phyloP scores from a whole-genome alignment of 2,888 invertebrate species.

The Sclerodermus sp. region DNA sequence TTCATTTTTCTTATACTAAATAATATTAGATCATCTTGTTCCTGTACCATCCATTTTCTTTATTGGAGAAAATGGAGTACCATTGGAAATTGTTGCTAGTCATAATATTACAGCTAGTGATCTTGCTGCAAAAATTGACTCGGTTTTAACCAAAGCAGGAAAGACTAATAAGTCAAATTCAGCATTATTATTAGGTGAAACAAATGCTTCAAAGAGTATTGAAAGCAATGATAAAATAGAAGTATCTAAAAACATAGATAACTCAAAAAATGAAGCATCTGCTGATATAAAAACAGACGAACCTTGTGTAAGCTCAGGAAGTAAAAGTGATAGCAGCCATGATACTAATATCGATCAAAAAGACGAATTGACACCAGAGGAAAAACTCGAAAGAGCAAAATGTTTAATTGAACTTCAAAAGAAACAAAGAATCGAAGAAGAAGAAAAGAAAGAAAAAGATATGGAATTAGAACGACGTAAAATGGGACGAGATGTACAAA shows the following conservation, averaged over 20 bases:
- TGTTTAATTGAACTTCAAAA: slow-evolving; percentile 64
- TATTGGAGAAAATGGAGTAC: slow-evolving; percentile 79
- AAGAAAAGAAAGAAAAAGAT: slow-evolving; percentile 66
- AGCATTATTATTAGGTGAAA: slow-evolving; percentile 21
- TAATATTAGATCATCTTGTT: slow-evolving; percentile 68
- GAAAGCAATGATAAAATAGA: not conserved
- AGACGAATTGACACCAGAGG: slow-evolving; percentile 36
- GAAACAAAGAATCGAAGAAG: slow-evolving; percentile 66
- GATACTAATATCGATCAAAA: not conserved
- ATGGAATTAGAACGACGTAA: slow-evolving; percentile 74
- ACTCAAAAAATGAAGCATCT: not conserved
- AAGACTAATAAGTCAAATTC: slow-evolving; percentile 35
- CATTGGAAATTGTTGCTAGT: slow-evolving; percentile 77
- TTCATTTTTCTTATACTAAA: slow-evolving; percentile 6
- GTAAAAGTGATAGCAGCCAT: too few species aligned
- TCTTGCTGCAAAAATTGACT: slow-evolving; percentile 68
- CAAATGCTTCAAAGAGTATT: slow-evolving; percentile 13
- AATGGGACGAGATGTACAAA: slow-evolving; percentile 73
- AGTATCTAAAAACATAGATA: not conserved
- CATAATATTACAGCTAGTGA: slow-evolving; percentile 62
- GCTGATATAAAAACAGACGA: not conserved
- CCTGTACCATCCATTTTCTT: slow-evolving; percentile 84
- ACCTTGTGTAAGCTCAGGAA: too few species aligned
- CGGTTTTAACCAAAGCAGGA: slow-evolving; percentile 63
- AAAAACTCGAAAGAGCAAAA: slow-evolving; percentile 68